Conservation (phyloP, 1,140 invertebrate species). For the Pseudomyrmex gracilis region DNA sequence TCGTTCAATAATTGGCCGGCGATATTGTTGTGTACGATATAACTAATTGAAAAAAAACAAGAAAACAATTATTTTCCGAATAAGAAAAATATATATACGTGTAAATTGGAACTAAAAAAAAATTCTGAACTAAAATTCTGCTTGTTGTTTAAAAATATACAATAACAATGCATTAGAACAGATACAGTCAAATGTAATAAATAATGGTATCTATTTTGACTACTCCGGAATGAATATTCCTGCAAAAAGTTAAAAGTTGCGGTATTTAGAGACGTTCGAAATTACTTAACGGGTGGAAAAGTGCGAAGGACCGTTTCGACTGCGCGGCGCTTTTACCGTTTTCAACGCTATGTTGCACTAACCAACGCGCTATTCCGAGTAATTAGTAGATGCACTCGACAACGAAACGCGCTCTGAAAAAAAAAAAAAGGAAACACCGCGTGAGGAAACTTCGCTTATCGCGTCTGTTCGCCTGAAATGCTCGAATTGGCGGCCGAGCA, state of each 20-base stretch:
- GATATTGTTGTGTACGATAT: background rate
- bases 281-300: conserved; percentile 69
- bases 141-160: background rate
- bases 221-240: background rate
- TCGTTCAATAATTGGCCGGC: background rate
- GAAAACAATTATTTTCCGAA: no score
- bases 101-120: background rate
- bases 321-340: conserved; percentile 9
- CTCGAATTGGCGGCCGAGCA: conserved; percentile 32
- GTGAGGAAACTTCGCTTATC: conserved; percentile 48
- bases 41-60: background rate
- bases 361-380: conserved; percentile 41
- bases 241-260: conserved; percentile 6
- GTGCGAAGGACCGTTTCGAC: conserved; percentile 63
- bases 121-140: background rate
- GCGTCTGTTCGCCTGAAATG: conserved; percentile 31
- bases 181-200: background rate
- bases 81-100: conserved; percentile 11
- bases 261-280: conserved; percentile 60
- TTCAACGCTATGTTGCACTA: conserved; percentile 25
- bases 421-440: background rate
- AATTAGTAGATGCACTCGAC: conserved; percentile 63
- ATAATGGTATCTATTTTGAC: background rate
- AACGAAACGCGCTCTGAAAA: conserved; percentile 34
- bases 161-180: background rate